Evolutionary conservation across 2,888 invertebrate species (phyloP), one percentile per base, ranked within the genome.

Genomic region (Trachelus iudaicus): DNA sequence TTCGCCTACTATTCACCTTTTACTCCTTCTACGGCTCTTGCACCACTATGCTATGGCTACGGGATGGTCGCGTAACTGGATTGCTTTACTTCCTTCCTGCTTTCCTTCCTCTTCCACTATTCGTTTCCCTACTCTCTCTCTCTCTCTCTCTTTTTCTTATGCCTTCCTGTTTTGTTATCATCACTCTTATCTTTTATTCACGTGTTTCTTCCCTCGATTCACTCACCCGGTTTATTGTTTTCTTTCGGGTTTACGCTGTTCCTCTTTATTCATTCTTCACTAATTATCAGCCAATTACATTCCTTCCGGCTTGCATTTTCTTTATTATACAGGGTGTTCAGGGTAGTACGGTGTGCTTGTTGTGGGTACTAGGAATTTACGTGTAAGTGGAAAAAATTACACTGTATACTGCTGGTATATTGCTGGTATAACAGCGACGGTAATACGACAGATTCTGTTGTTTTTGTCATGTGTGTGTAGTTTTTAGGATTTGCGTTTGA

Each of bases 11-110:
- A 75, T 68, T 69, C 73, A 76, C 13, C 40, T 77, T 12, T 31
- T 35, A 40, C 37, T 34, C 69, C 69, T 34, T n/a, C 13, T 35
- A 13, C 33, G 69, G 69, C 35, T 69, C 73, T 69, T 75, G 34
- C 34, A 33, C 23, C 3, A 73, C 35, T 34, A 73, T 76, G 69
- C 37, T 80, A 69, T 81, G 77, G 78, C 77, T 78, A 76, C 76
- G 75, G 74, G 56, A 23, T 56, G 23, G 23, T 23, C 56, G 56
- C 23, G 23, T 79, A 77, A 81, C 81, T 76, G 68, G 69, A 69
- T 75, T 73, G 15, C 76, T 76, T 40, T 68, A 56, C 78, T 76
- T 76, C 75, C 78, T 78, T 73, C 34, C 79, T 35, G 35, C 12
- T 35, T 78, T 77, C 69, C 69, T 34, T 73, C 12, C 76, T 69